phyloP scores from a whole-genome alignment of 2,113 vertebrate genomes.

The Cichladusa arquata region DNA sequence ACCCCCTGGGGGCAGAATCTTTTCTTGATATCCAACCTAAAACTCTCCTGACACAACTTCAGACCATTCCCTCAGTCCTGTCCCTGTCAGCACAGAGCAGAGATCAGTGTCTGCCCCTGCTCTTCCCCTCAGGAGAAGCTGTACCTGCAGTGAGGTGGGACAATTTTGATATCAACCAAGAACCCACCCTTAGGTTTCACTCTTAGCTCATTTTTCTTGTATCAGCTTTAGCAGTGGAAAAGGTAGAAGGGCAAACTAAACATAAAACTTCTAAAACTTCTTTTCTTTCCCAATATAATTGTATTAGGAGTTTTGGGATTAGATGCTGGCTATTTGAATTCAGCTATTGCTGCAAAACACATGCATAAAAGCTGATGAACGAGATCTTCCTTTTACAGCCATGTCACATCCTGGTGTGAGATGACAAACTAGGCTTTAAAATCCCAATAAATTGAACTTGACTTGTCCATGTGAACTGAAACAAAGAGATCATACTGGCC shows the following conservation, averaged over 20 bases:
- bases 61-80: rapidly evolving
- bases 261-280: background rate
- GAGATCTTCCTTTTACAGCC: slow-evolving; percentile 11
- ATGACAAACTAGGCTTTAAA: slow-evolving; percentile 48
- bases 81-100: rapidly evolving
- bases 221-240: background rate
- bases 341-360: slow-evolving; percentile 9
- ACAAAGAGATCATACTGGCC: background rate
- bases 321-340: background rate
- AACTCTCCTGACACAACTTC: background rate
- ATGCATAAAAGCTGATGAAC: slow-evolving; percentile 14
- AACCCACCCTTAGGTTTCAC: background rate
- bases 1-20: background rate
- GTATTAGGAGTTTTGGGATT: slow-evolving; percentile 13
- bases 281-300: background rate
- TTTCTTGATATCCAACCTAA: background rate
- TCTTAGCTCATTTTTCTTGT: background rate
- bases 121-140: too few species aligned
- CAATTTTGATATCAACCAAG: background rate
- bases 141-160: background rate
- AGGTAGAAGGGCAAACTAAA: slow-evolving; percentile 11
- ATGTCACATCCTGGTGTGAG: background rate
- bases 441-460: slow-evolving; percentile 25
- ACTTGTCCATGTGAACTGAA: slow-evolving; percentile 14
- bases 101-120: background rate